A percentile compares a stretch with the other conserved stretches of the same genome.
These are phyloP conservation scores for Cistogaster globosa DNA, from an alignment of 2,888 invertebrate species.

Conservation along the genomic window DNA sequence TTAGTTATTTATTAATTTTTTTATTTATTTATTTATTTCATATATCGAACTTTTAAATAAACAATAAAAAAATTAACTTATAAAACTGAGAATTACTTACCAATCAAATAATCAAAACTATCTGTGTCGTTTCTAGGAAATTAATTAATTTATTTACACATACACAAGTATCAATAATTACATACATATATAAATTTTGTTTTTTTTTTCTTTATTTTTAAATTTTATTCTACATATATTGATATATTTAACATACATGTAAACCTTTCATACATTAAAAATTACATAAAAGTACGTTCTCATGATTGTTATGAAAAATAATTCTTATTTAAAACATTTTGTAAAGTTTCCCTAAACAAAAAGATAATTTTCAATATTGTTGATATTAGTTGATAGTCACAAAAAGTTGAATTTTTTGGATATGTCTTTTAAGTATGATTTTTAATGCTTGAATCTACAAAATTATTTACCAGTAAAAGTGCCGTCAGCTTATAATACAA, in stretches of 20 bases:
- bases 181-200: slow-evolving; percentile 45
- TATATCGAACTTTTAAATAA: too few species aligned
- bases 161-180: slow-evolving; percentile 23
- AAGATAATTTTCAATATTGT: neutral
- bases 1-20: too few species aligned
- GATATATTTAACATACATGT: slow-evolving; percentile 11
- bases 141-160: slow-evolving; percentile 56
- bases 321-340: neutral
- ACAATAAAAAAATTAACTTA: too few species aligned
- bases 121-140: slow-evolving; percentile 33
- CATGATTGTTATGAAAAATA: slow-evolving; percentile 29
- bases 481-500: neutral
- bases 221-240: slow-evolving; percentile 4
- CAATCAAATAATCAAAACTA: too few species aligned
- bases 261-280: slow-evolving; percentile 11
- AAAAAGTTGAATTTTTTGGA: neutral
- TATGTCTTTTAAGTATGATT: slow-evolving; percentile 29
- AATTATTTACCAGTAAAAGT: neutral
- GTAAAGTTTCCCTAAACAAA: neutral
- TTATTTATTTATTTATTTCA: too few species aligned
- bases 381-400: neutral
- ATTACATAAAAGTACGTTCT: slow-evolving; percentile 14
- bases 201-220: slow-evolving; percentile 5
- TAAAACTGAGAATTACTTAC: too few species aligned
- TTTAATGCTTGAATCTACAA: neutral